Base-by-base conservation (phyloP, 2,888 invertebrate genomes). In the Ophraella communa region DNA sequence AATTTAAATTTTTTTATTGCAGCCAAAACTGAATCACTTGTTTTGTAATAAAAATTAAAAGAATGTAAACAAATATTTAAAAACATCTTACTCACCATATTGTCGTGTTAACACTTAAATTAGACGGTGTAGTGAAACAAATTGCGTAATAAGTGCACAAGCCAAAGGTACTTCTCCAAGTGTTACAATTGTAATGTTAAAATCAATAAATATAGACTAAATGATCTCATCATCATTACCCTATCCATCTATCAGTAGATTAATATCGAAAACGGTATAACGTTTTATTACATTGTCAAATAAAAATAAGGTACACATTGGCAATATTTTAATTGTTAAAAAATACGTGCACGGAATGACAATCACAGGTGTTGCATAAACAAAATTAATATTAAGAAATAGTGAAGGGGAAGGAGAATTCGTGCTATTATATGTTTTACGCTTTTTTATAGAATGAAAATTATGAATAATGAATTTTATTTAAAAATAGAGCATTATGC, bases 121-220 rank as follows among this genome's bases (percentile, higher is more conserved):
- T n/a, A n/a, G 1, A 4, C 1, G n/a, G 14, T 49, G 49, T 18
- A 17, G 27, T 14, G 14, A 23, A 24, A 49, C 24, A 24, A 49
- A n/a, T 27, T 3, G 7, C 10, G 27, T 10, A 27, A 18, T 27
- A 49, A 35, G 49, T 52, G 59, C 52, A 33, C 33, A 11, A 18
- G 11, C 30, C n/a, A 20, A 23, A 11, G 5, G 18, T 27, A 42
- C 24, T 27, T 44, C 14, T 52, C 52, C 21, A 52, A 59, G 14
- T 14, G 24, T 17, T 49, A 24, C 14, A 30, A 60, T 42, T 42
- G 27, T 24, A 11, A 17, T 30, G 11, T 58, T 35, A 18, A 52
- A 60, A 60, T 60, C 59, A 60, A 60, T 60, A 60, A 60, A 60
- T 60, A 60, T 60, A 52, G 23, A 42, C 10, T 27, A 23, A 14